Percentiles rank a stretch among this genome's conserved stretches.
Evolutionary conservation across 1,140 invertebrate genomes (phyloP).

Genomic region (Caenorhabditis tropicalis): DNA sequence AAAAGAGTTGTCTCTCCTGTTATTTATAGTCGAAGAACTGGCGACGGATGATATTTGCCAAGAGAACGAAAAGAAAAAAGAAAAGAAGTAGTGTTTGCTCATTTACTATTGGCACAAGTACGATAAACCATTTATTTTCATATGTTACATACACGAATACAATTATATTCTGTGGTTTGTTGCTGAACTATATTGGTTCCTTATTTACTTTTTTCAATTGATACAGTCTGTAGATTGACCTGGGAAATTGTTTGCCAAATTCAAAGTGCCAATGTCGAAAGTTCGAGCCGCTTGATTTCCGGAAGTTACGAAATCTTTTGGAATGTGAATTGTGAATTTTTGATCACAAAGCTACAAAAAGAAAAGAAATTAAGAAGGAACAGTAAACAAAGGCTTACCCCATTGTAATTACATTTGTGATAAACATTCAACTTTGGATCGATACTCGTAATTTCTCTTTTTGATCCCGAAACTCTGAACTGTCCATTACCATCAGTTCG

Average conservation of each 20-base stretch:
- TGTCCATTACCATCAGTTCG: constrained; percentile 33
- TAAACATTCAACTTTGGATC: constrained; percentile 45
- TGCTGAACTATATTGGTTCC: constrained; percentile 19
- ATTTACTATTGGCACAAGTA: constrained; percentile 39
- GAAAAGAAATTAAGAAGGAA: neutral
- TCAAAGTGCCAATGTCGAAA: constrained; percentile 65
- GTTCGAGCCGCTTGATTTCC: constrained; percentile 58
- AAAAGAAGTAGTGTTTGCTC: neutral
- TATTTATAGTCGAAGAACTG: constrained; percentile 23
- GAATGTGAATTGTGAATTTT: constrained; percentile 65
- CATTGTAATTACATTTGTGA: constrained; percentile 48
- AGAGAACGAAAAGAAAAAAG: neutral
- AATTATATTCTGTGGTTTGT: neutral
- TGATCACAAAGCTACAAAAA: constrained; percentile 44
- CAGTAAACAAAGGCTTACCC: neutral
- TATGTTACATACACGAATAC: constrained; percentile 3
- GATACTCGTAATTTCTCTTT: constrained; percentile 35
- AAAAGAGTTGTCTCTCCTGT: neutral
- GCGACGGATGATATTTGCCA: neutral
- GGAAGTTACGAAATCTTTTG: constrained; percentile 62
- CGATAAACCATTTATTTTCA: constrained; percentile 32
- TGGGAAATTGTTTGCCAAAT: constrained; percentile 63
- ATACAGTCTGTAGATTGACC: constrained; percentile 68
- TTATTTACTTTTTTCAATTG: constrained; percentile 51
- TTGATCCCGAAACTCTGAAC: constrained; percentile 25